Evolutionary conservation across 2,888 invertebrate genomes (phyloP).

Genomic region (Drosophila quinaria): DNA sequence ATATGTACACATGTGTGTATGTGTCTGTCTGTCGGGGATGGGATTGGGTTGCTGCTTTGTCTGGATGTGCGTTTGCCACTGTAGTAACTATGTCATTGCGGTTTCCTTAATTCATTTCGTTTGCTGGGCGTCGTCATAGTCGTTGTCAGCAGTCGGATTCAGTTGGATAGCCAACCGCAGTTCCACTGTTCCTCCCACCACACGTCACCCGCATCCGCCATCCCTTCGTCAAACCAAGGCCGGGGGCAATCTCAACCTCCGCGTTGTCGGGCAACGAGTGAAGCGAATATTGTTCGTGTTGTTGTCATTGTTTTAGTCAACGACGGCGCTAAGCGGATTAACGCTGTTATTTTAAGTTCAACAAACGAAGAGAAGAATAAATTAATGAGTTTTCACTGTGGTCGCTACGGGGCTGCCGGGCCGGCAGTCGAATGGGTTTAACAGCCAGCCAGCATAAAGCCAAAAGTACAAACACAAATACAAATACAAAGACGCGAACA

Average conservation of each 20-base stretch:
- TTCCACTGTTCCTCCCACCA: slow-evolving; percentile 3
- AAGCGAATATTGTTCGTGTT: slow-evolving; percentile 14
- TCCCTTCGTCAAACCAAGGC: no score
- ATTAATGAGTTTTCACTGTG: slow-evolving; percentile 83
- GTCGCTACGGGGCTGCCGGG: slow-evolving; percentile 51
- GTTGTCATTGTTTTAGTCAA: slow-evolving; percentile 63
- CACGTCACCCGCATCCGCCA: neutral
- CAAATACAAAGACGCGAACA: slow-evolving; percentile 41
- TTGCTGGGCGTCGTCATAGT: slow-evolving; percentile 68
- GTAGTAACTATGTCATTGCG: slow-evolving; percentile 80
- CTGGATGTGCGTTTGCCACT: slow-evolving; percentile 45
- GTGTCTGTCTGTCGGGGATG: neutral
- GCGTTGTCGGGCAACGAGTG: slow-evolving; percentile 40
- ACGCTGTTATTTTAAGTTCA: slow-evolving; percentile 81
- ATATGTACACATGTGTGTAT: slow-evolving; percentile 10
- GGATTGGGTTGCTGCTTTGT: slow-evolving; percentile 4
- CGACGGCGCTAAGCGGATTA: slow-evolving; percentile 78
- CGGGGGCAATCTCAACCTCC: neutral
- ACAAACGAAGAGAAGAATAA: slow-evolving; percentile 83
- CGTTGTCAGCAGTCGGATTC: slow-evolving; percentile 63
- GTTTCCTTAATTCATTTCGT: slow-evolving; percentile 82
- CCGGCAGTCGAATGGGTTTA: slow-evolving; percentile 56
- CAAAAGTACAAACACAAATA: slow-evolving; percentile 67
- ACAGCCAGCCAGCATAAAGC: slow-evolving; percentile 60
- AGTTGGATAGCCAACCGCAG: slow-evolving; percentile 59